These are phyloP conservation scores for Smittia sp. DNA, from an alignment of 2,888 invertebrate genomes.

Conservation along the genomic window DNA sequence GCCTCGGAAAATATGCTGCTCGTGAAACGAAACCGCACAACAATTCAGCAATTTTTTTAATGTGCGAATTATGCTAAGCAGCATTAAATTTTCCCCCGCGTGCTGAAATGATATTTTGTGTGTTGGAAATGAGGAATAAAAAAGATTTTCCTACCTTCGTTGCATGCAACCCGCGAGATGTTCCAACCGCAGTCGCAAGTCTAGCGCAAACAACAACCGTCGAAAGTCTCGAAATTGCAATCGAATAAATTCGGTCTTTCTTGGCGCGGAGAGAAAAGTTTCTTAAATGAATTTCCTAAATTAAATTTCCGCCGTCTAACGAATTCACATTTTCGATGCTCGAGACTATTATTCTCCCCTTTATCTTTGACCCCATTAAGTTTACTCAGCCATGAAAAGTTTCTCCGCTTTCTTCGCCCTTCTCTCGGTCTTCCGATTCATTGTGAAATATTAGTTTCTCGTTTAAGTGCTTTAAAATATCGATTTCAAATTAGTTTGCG, in stretches of 20 bases:
- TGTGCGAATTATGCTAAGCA: constrained; percentile 38
- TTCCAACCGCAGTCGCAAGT: no score
- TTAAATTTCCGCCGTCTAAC: background rate
- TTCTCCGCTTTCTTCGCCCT: background rate
- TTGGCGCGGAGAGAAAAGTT: background rate
- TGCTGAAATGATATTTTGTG: constrained; percentile 7
- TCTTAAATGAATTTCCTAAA: background rate
- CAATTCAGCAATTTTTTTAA: constrained; percentile 2
- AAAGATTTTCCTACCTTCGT: constrained; percentile 4
- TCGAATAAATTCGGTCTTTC: background rate
- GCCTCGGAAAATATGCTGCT: background rate
- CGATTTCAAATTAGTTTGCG: constrained; percentile 29
- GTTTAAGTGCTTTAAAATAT: constrained; percentile 29
- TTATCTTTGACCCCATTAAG: background rate
- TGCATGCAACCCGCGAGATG: background rate
- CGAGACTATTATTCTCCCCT: background rate
- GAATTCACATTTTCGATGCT: background rate
- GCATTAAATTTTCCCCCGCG: constrained; percentile 18
- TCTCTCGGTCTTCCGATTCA: background rate
- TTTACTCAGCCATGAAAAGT: background rate
- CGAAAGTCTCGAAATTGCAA: background rate
- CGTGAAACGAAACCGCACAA: background rate
- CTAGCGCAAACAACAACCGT: background rate
- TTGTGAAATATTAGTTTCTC: background rate
- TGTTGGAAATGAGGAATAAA: background rate